Percentiles rank a stretch among this genome's conserved stretches.
These are phyloP conservation scores for Helogale parvula DNA, from an alignment of 2,113 vertebrate species.

Conservation along the genomic window DNA sequence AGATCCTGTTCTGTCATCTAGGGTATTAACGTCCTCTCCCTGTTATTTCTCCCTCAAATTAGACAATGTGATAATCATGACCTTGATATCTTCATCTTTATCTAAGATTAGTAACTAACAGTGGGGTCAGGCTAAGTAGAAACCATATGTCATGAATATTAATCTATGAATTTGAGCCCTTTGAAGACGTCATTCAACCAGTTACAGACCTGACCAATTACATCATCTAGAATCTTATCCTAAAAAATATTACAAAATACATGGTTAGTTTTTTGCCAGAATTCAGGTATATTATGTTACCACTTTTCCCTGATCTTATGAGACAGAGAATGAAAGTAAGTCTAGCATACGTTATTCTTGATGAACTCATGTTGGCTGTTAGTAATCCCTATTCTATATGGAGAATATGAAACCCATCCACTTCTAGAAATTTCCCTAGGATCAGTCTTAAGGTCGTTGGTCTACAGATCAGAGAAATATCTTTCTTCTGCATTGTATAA, in stretches of 20 bases:
- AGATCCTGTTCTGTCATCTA: background rate
- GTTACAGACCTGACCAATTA: background rate
- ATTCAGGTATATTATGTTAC: background rate
- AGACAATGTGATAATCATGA: background rate
- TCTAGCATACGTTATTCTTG: background rate
- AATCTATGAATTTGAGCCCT: background rate
- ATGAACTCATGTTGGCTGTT: background rate
- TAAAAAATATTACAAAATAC: background rate
- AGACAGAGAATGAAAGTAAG: background rate
- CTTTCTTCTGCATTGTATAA: background rate
- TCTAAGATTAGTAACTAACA: background rate
- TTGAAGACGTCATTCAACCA: background rate
- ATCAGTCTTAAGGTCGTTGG: background rate
- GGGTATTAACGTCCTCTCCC: background rate
- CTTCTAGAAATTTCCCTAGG: background rate
- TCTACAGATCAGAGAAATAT: background rate
- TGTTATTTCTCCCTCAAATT: background rate
- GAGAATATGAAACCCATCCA: background rate
- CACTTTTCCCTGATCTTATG: background rate
- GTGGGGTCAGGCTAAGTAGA: background rate
- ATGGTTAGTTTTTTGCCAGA: background rate
- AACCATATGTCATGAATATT: background rate
- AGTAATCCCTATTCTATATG: background rate
- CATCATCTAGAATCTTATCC: background rate
- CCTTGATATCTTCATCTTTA: background rate